phyloP scores from a whole-genome alignment of 2,113 vertebrate genomes.

The Phasianus colchicus region DNA sequence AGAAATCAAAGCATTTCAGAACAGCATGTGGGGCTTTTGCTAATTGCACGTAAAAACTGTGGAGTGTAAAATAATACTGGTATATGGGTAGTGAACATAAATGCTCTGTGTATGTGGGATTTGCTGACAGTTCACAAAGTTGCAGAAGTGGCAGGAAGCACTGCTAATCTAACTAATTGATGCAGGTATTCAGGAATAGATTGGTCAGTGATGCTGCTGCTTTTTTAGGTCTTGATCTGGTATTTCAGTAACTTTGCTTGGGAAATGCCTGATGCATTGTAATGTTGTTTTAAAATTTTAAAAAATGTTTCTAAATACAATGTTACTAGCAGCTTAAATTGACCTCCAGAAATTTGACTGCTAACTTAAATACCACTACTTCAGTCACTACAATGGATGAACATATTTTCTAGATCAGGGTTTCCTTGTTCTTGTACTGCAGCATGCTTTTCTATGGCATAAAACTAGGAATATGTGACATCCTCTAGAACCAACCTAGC shows the following conservation, averaged over 20 bases:
- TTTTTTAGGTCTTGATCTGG: neutral
- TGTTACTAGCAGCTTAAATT: neutral
- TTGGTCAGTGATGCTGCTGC: neutral
- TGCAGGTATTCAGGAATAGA: neutral
- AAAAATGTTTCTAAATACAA: neutral
- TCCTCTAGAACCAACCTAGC: neutral
- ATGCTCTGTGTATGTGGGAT: neutral
- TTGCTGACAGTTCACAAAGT: neutral
- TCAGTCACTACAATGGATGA: neutral
- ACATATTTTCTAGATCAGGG: neutral
- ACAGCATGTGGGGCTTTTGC: rapidly evolving
- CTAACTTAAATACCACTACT: neutral
- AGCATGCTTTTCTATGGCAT: neutral
- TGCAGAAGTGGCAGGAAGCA: neutral
- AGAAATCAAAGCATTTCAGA: neutral
- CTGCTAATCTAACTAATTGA: neutral
- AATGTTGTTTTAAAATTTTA: neutral
- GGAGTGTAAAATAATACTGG: neutral
- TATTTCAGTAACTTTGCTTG: neutral
- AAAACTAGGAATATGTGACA: neutral
- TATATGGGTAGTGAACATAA: neutral
- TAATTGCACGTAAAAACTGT: neutral
- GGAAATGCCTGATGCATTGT: neutral
- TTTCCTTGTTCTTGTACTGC: neutral
- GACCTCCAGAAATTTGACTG: neutral